Evolutionary conservation across 1,140 invertebrate genomes (phyloP), one percentile per base, ranked within the genome.

Genomic region (Drosophila saltans): DNA sequence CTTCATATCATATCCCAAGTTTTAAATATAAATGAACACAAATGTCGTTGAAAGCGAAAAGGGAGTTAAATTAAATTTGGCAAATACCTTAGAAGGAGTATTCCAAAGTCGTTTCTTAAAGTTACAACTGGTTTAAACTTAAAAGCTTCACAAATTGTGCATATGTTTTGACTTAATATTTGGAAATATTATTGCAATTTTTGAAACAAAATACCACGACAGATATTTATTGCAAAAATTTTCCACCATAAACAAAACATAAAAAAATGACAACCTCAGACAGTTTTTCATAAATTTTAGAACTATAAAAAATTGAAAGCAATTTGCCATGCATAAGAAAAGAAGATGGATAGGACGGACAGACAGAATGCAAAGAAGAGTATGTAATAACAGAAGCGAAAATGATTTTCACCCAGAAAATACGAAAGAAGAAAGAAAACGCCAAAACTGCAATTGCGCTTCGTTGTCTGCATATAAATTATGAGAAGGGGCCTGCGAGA

Each of bases 401-500:
- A 79, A 79, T 79, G 45, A 79, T 73, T 73, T 79, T 78, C 41
- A 4, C 8, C 11, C 16, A 16, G n/a, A 26, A 6, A 10, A 55
- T 28, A 16, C 10, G 41, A 33, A 11, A 28, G 7, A 2, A 30
- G 0, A 10, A 30, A 52, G 33, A 65, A 56, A 55, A 30, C 58
- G 64, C 60, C 16, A 16, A 52, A 78, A 79, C 69, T 79, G 76
- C 76, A 78, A 73, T 78, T 60, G 62, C 60, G 64, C 76, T 16
- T 16, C 16, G 69, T 64, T 78, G 76, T 78, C 76, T 78, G 76
- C 76, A 79, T 79, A 79, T 79, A 78, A 79, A 79, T 79, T 55
- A 66, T 78, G 33, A 36, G 33, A 36, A 36, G 33, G 3, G 33
- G 3, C 6, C 33, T 36, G 33, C 30, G 55, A 28, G 62, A 59